Evolutionary conservation across 2,113 vertebrate species (phyloP).

Genomic region (Microcebus murinus): DNA sequence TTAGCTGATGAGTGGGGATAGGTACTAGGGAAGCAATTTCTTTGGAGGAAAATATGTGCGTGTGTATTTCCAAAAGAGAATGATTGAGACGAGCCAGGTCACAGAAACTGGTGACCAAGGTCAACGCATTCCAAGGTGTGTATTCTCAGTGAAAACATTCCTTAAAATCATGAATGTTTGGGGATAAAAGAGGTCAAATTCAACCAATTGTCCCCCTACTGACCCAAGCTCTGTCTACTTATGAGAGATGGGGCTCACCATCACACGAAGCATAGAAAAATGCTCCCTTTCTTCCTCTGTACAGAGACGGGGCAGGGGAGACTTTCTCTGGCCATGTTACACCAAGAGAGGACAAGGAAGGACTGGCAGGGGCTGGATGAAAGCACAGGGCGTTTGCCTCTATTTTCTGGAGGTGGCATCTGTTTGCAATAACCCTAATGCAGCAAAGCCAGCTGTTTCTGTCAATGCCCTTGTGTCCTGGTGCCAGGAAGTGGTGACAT

Average conservation of each 20-base stretch:
- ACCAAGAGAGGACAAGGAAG: background rate
- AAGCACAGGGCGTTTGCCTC: slow-evolving; percentile 16
- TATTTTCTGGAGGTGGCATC: slow-evolving; percentile 68
- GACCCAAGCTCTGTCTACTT: background rate
- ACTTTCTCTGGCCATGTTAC: background rate
- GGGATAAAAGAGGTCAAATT: background rate
- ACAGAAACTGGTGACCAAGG: background rate
- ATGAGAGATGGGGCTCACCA: background rate
- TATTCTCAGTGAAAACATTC: background rate
- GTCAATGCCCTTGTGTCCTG: slow-evolving; percentile 70
- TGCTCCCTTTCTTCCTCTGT: background rate
- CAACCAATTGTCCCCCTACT: background rate
- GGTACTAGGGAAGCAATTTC: background rate
- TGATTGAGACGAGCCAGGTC: background rate
- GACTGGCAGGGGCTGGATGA: slow-evolving; percentile 40
- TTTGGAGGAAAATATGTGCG: background rate
- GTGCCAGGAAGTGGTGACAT: slow-evolving; percentile 77
- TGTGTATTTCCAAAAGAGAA: background rate
- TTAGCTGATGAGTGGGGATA: background rate
- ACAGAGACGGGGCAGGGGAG: background rate
- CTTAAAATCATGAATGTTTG: background rate
- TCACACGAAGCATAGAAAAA: background rate
- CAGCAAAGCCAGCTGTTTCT: slow-evolving; percentile 79
- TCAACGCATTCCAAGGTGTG: background rate
- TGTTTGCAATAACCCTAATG: slow-evolving; percentile 76